These are phyloP conservation scores for Halesus radiatus DNA, from an alignment of 1,140 invertebrate genomes.

Conservation along the genomic window DNA sequence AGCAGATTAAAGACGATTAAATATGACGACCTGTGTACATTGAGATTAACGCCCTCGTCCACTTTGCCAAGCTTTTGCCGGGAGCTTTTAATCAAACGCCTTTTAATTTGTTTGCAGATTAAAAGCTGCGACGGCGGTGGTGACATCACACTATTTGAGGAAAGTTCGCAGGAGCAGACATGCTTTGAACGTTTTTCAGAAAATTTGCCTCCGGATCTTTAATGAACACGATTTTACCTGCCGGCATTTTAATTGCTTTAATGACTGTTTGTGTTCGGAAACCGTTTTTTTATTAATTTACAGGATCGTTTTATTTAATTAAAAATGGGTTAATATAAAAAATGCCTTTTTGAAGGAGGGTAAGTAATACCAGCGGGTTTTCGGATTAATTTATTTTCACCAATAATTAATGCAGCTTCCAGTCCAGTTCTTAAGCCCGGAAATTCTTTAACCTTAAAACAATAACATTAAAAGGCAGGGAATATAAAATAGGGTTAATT, in stretches of 20 bases:
- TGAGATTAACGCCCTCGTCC: not conserved
- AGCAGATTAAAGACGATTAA: slow-evolving; percentile 2
- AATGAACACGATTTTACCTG: slow-evolving; percentile 19
- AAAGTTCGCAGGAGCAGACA: not conserved
- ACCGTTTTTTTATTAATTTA: not conserved
- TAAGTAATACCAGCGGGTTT: too few relatives aligned
- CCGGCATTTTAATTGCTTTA: not conserved
- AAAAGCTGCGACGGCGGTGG: slow-evolving; percentile 1
- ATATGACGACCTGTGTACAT: not conserved
- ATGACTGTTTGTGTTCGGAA: not conserved
- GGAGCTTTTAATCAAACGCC: slow-evolving; percentile 16
- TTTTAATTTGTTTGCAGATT: slow-evolving; percentile 34
- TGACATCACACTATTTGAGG: slow-evolving; percentile 12
- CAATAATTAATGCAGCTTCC: too few relatives aligned
- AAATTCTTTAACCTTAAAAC: too few relatives aligned
- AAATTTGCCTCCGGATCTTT: not conserved
- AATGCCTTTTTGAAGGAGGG: too few relatives aligned
- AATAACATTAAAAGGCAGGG: too few relatives aligned
- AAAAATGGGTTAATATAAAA: not conserved
- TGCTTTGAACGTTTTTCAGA: not conserved
- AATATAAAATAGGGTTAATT: too few relatives aligned
- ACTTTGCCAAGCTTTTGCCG: slow-evolving; percentile 12
- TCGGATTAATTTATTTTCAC: too few relatives aligned
- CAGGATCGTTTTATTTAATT: slow-evolving; percentile 10
- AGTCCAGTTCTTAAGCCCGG: too few relatives aligned